Evolutionary conservation across 2,888 invertebrate genomes (phyloP).

Genomic region (Thelaira solivaga): DNA sequence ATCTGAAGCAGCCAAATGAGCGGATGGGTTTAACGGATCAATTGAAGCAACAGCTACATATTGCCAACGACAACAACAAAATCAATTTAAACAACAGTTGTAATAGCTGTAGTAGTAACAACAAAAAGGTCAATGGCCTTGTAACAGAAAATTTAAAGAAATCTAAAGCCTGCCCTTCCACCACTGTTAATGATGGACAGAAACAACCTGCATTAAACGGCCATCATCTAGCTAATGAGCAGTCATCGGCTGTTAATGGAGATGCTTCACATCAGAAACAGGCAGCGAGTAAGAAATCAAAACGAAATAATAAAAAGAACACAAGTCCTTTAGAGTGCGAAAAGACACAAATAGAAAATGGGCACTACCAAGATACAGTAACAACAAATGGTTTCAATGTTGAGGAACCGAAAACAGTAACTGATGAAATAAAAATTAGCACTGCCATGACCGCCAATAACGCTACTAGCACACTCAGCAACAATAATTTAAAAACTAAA

Average conservation of each 20-base stretch:
- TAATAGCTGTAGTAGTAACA: conserved; percentile 12
- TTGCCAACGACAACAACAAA: conserved; percentile 28
- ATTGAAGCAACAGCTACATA: conserved; percentile 60
- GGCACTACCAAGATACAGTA: conserved; percentile 14
- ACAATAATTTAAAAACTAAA: not conserved
- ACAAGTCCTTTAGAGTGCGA: not conserved
- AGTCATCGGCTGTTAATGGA: conserved; percentile 5
- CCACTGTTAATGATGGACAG: not conserved
- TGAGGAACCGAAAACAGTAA: conserved; percentile 8
- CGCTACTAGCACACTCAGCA: conserved; percentile 1
- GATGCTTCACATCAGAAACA: not conserved
- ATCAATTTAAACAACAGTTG: conserved; percentile 9
- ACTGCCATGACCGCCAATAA: conserved; percentile 51
- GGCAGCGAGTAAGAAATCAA: conserved; percentile 48
- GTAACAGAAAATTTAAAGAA: conserved; percentile 48
- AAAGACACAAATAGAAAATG: conserved; percentile 34
- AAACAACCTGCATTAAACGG: conserved; percentile 53
- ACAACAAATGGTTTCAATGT: conserved; percentile 54
- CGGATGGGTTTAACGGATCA: conserved; percentile 54
- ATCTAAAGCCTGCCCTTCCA: conserved; percentile 45
- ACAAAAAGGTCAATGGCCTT: conserved; percentile 54
- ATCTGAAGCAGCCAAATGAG: conserved; percentile 2
- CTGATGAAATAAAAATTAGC: conserved; percentile 19
- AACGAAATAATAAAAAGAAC: conserved; percentile 60
- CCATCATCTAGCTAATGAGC: conserved; percentile 24